A percentile compares a stretch with the other conserved stretches of the same genome.
phyloP scores from a whole-genome alignment of 2,888 invertebrate genomes.

The Polyommatus icarus region DNA sequence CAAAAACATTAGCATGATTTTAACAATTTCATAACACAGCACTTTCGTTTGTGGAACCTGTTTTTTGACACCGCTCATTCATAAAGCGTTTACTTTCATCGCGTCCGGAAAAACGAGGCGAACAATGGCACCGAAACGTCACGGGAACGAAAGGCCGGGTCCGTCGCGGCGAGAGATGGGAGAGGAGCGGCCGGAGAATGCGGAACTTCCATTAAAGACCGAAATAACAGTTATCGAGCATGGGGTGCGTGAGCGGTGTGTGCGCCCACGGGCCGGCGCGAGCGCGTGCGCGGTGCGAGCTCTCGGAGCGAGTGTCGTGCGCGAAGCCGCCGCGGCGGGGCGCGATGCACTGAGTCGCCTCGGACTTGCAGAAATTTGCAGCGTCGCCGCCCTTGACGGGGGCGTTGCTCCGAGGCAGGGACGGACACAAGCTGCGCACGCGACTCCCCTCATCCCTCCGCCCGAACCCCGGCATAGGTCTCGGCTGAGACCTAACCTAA shows the following conservation, averaged over 20 bases:
- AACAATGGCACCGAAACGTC: slow-evolving; percentile 53
- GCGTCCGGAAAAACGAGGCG: slow-evolving; percentile 53
- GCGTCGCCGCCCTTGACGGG: slow-evolving; percentile 81
- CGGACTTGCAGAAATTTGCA: slow-evolving; percentile 80
- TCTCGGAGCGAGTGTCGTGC: slow-evolving; percentile 57
- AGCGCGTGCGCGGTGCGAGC: slow-evolving; percentile 49
- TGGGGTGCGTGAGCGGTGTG: slow-evolving; percentile 59
- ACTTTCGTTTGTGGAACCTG: slow-evolving; percentile 68
- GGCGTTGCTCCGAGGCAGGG: slow-evolving; percentile 80
- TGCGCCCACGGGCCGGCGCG: slow-evolving; percentile 60
- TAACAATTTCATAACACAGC: slow-evolving; percentile 67
- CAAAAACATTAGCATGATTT: slow-evolving; percentile 57
- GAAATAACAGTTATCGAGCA: slow-evolving; percentile 77
- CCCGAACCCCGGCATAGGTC: slow-evolving; percentile 47
- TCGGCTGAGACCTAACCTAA: slow-evolving; percentile 34
- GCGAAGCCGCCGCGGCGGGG: slow-evolving; percentile 78
- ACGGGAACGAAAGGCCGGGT: slow-evolving; percentile 53
- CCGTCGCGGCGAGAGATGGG: slow-evolving; percentile 47
- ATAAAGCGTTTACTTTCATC: slow-evolving; percentile 68
- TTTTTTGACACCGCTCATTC: slow-evolving; percentile 63
- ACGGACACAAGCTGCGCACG: slow-evolving; percentile 75
- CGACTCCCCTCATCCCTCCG: slow-evolving; percentile 66
- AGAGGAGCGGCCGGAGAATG: slow-evolving; percentile 67
- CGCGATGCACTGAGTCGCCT: slow-evolving; percentile 77
- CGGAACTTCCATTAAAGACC: slow-evolving; percentile 76